phyloP scores from a whole-genome alignment of 2,113 vertebrate genomes.

The Indri indri region DNA sequence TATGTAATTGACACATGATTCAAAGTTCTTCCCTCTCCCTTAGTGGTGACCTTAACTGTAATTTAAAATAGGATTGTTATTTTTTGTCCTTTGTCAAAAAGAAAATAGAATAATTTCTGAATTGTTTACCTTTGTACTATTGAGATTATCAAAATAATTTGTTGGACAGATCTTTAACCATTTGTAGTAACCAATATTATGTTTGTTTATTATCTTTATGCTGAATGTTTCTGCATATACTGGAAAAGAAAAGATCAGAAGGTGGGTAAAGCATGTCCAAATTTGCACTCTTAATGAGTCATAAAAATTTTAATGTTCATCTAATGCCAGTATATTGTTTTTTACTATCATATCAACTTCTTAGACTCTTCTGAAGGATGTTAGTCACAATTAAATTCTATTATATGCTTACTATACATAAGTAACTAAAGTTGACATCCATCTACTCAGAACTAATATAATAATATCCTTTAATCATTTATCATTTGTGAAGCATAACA shows the following conservation, averaged over 20 bases:
- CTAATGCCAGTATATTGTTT: not conserved
- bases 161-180: not conserved
- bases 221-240: not conserved
- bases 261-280: not conserved
- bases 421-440: not conserved
- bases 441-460: not conserved
- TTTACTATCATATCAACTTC: not conserved
- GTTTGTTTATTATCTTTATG: not conserved
- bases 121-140: not conserved
- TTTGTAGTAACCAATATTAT: not conserved
- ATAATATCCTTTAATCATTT: not conserved
- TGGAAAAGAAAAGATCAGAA: not conserved
- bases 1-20: not conserved
- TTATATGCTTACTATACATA: not conserved
- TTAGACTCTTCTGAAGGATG: not conserved
- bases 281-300: not conserved
- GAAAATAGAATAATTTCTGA: not conserved
- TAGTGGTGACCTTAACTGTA: not conserved
- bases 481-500: not conserved
- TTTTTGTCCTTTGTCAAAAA: not conserved
- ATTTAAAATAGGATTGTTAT: not conserved
- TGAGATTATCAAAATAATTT: not conserved
- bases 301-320: not conserved
- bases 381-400: not conserved
- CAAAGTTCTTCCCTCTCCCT: not conserved